Evolutionary conservation across 1,140 invertebrate genomes (phyloP).

Genomic region (Antheraea mylitta): DNA sequence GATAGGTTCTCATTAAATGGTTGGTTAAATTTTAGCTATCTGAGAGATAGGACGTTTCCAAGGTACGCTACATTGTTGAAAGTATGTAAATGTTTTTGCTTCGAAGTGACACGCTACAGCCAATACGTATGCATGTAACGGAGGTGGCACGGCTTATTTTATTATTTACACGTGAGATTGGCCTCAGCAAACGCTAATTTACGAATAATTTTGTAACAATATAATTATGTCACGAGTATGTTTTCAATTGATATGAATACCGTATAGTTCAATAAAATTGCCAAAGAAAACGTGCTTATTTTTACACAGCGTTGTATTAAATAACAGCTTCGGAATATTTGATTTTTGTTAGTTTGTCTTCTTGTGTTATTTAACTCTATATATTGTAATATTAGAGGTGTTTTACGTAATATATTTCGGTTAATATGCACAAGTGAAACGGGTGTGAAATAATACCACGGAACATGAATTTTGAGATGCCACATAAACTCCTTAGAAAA

Average conservation of each 20-base stretch:
- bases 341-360: too few relatives aligned
- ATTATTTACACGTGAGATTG: conserved; percentile 1
- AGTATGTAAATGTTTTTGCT: conserved; percentile 57
- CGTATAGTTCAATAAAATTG: not conserved
- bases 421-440: too few relatives aligned
- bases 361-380: too few relatives aligned
- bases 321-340: too few relatives aligned
- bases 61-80: conserved; percentile 83
- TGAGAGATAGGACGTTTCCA: conserved; percentile 93
- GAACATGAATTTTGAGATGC: too few relatives aligned
- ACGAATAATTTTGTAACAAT: not conserved
- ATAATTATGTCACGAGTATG: not conserved
- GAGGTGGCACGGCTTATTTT: conserved; percentile 60
- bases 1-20: conserved; percentile 13
- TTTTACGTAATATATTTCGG: too few relatives aligned
- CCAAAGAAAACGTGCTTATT: not conserved
- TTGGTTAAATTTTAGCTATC: conserved; percentile 83
- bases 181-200: not conserved
- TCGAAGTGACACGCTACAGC: conserved; percentile 61
- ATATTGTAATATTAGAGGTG: too few relatives aligned
- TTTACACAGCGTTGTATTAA: too few relatives aligned
- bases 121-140: conserved; percentile 48
- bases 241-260: not conserved
- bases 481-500: too few relatives aligned
- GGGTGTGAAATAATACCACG: too few relatives aligned